phyloP scores from a whole-genome alignment of 2,113 vertebrate genomes.

The Camelus bactrianus region DNA sequence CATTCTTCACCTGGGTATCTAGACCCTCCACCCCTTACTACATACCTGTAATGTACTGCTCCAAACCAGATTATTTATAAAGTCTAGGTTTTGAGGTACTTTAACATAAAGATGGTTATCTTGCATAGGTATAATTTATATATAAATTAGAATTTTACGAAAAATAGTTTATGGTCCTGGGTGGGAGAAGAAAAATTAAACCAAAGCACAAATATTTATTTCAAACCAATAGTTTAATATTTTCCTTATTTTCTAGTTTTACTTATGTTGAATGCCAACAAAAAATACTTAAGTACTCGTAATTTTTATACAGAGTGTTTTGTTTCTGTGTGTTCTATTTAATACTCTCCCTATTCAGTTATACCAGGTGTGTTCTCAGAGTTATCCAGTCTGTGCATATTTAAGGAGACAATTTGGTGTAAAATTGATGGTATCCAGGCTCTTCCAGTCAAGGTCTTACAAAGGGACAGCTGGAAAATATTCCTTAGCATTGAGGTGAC shows the following conservation, averaged over 20 bases:
- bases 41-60: background rate
- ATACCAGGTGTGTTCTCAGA: conserved; percentile 72
- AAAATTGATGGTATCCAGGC: conserved; percentile 48
- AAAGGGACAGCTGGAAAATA: conserved; percentile 25
- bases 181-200: background rate
- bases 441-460: background rate
- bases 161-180: background rate
- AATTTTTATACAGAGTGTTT: conserved; percentile 82
- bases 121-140: background rate
- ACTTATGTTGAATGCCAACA: conserved; percentile 78
- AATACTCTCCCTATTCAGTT: conserved; percentile 46
- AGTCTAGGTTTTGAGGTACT: conserved; percentile 18
- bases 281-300: conserved; percentile 77
- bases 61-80: background rate
- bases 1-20: background rate
- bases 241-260: conserved; percentile 72
- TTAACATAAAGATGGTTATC: conserved; percentile 8
- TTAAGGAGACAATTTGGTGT: conserved; percentile 33
- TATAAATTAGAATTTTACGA: conserved; percentile 27
- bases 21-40: background rate
- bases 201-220: conserved; percentile 62
- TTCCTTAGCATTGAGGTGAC: conserved; percentile 33
- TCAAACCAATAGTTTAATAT: conserved; percentile 73
- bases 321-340: conserved; percentile 75
- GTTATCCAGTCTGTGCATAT: conserved; percentile 65